Base-by-base conservation (phyloP, 2,113 vertebrate genomes). In the Rhipidura dahli region DNA sequence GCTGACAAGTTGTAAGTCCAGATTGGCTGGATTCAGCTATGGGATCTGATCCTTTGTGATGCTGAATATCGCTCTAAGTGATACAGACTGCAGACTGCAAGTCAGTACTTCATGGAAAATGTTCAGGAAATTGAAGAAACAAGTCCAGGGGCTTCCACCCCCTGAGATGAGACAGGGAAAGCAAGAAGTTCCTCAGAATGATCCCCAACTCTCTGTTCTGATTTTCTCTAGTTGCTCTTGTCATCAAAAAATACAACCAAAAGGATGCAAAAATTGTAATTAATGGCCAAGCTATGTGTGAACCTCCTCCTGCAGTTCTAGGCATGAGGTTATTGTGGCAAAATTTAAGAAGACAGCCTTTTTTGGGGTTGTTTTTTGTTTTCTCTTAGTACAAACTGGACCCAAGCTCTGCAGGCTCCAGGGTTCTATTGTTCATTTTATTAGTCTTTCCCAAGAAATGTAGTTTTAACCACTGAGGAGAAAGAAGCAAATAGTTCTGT, bases 401-500 rank as follows among this genome's bases (percentile, higher is more conserved):
- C 88, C 35, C 75, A 59, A 33, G 66, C 87, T 88, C 87, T 88
- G 39, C 75, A 95, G 92, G 90, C 93, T 88, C 47, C 71, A 47
- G 90, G 59, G 68, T 94, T 83, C 93, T 96, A 95, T 94, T 96
- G 84, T 96, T 95, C 82, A 66, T 50, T 93, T 97, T 88, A 96
- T 95, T 95, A 94, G 85, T 44, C 68, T 92, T 90, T 94, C 85
- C 73, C 72, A 88, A 96, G 79, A 94, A 83, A 87, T 66, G 44
- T 45, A 86, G 82, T 78, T 94, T 96, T 96, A 96, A 96, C 92
- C 51, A 77, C 93, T 86, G n/a, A 93, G 51, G 26, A 88, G 72
- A 85, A 79, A 90, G 35, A 97, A 12, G 33, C 47, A 88, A 73
- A 81, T 21, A 33, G 44, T 68, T 84, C n/a, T 0, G 0, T 69